Evolutionary conservation across 2,888 invertebrate species (phyloP), one percentile per base, ranked within the genome.

Genomic region (Coleophora flavipennella): DNA sequence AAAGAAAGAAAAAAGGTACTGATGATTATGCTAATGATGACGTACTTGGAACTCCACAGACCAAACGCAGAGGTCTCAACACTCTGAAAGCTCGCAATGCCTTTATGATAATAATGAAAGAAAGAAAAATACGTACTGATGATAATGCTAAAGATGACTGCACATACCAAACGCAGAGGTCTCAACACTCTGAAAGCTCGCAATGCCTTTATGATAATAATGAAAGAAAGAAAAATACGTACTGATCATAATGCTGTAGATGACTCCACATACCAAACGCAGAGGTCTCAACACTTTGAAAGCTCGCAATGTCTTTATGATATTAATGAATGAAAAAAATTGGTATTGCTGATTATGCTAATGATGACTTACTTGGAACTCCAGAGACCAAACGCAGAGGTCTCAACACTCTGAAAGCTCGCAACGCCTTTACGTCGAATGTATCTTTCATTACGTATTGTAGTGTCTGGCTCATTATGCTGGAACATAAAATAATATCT

Each of bases 21-120:
- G n/a, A n/a, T n/a, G n/a, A n/a, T n/a, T n/a, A n/a, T n/a, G n/a
- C n/a, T n/a, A n/a, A n/a, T n/a, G n/a, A n/a, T n/a, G n/a, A 20
- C 20, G 20, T 20, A 20, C 20, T 20, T 20, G 20, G 20, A 54
- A 99, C 99, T 73, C 99, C 97, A 52, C 99, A 99, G 43, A 99
- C 99, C 64, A 99, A 90, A 72, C 99, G 90, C 57, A 99, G 88
- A 47, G 99, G 99, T 74, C 99, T 90, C 55, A 99, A 87, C 54
- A 99, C 99, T 76, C 99, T 91, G 88, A 99, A 99, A 51, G 99
- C 99, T 86, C 99, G 88, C 59, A 99, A 87, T 51, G 99, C 99
- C 87, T 99, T 99, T 43, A n/a, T n/a, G n/a, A n/a, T n/a, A n/a
- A n/a, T n/a, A n/a, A n/a, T n/a, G n/a, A n/a, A n/a, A n/a, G n/a